Base-by-base conservation (phyloP, 2,888 invertebrate genomes). In the Scaptomyza cyrtandrae region DNA sequence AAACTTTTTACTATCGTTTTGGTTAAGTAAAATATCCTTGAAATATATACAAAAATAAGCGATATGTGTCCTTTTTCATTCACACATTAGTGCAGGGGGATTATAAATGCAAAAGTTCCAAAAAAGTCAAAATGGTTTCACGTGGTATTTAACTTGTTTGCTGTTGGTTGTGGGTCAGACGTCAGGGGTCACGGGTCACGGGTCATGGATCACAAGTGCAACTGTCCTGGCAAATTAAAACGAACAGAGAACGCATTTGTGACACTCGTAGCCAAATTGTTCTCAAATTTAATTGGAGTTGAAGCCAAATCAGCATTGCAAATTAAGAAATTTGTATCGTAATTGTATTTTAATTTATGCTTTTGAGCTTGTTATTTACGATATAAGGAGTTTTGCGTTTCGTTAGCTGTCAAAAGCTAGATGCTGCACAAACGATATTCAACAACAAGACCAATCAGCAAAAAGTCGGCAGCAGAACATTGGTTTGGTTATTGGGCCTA, bases 101-200 rank as follows among this genome's bases (percentile, higher is more conserved):
- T 19, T 10, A 19, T 29, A 33, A 49, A 49, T 62, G 29, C 48
- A 61, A 5, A 33, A 24, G 13, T 10, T 16, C 19, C 19, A 31
- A 45, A 63, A 61, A 44, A 45, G 44, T 37, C 35, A 44, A 62
- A 45, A 37, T 35, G 7, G 24, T 27, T 50, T 31, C 44, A 63
- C 62, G 31, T 63, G 50, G 37, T 16, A 63, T 52, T 63, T 39
- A 50, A 52, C 45, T 63, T 50, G 24, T 31, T 10, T 31, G 29
- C 29, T 29, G 29, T 50, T 49, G 44, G 50, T 37, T 39, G n/a
- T 39, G 24, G 44, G 44, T 50, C 50, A 50, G 37, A 19, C 29
- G 9, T 45, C 24, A 35, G 3, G 14, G 24, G 35, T 24, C 49
- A 14, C 6, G 24, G 52, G n/a, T 46, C 13, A 56, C 13, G 14